Evolutionary conservation across 2,888 invertebrate genomes (phyloP).

Genomic region (Acanthosepion esculentum): DNA sequence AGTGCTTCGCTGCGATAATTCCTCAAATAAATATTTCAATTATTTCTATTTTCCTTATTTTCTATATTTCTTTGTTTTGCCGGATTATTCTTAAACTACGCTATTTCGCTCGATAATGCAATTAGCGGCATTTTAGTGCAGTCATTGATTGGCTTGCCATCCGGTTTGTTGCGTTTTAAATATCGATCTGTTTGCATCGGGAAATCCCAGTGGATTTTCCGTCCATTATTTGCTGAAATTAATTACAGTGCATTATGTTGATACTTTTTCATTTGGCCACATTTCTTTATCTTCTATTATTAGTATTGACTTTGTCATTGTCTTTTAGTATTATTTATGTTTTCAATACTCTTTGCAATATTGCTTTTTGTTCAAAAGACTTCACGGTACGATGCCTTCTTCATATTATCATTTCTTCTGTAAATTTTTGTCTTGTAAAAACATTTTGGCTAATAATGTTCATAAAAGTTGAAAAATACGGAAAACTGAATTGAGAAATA

Average conservation of each 20-base stretch:
- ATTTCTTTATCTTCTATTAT: background rate
- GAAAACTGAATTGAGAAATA: too few relatives aligned
- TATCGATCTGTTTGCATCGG: background rate
- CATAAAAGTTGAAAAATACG: background rate
- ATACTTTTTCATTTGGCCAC: background rate
- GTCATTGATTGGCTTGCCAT: background rate
- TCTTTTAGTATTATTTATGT: background rate
- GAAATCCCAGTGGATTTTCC: background rate
- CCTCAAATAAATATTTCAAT: background rate
- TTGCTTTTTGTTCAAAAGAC: background rate
- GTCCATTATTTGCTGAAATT: background rate
- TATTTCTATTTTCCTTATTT: background rate
- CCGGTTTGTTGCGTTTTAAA: background rate
- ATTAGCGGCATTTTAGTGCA: background rate
- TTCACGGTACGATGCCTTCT: background rate
- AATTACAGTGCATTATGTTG: background rate
- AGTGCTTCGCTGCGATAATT: background rate
- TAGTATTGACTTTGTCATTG: background rate
- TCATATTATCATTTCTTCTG: too few relatives aligned
- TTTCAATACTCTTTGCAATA: background rate
- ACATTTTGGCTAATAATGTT: background rate
- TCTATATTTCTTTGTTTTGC: background rate
- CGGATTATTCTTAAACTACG: background rate
- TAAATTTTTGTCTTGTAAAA: background rate
- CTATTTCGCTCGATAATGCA: background rate